phyloP scores from a whole-genome alignment of 2,113 vertebrate genomes.

The Paramormyrops kingsleyae region DNA sequence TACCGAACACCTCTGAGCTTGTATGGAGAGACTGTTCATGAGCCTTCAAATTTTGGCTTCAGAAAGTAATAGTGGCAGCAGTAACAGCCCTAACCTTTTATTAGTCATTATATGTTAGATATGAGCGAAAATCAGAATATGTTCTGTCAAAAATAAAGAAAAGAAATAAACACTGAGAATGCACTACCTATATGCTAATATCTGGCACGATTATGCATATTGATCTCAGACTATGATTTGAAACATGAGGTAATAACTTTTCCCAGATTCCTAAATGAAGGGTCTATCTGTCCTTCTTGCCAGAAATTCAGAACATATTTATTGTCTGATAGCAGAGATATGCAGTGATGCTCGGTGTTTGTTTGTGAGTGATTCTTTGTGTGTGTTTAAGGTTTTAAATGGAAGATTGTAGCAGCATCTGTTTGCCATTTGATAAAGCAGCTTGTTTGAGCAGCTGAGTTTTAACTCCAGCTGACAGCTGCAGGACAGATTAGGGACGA shows the following conservation, averaged over 20 bases:
- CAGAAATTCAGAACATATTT: neutral
- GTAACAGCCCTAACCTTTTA: neutral
- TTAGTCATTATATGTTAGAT: neutral
- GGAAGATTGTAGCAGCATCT: conserved; percentile 8
- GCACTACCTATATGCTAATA: neutral
- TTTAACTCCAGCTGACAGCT: conserved; percentile 20
- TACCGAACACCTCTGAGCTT: neutral
- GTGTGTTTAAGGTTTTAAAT: neutral
- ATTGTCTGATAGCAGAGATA: neutral
- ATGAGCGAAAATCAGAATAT: neutral
- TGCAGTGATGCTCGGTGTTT: neutral
- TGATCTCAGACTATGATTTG: conserved; percentile 1
- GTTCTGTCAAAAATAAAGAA: neutral
- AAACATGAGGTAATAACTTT: neutral
- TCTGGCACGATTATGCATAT: neutral
- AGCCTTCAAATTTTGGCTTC: neutral
- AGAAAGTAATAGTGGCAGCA: neutral
- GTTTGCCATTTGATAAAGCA: conserved; percentile 22
- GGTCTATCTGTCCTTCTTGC: neutral
- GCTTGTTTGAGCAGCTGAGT: conserved; percentile 1
- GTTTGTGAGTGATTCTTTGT: neutral
- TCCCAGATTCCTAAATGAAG: neutral
- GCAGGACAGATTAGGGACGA: conserved; percentile 12
- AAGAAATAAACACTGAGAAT: neutral
- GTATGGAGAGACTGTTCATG: neutral